Conservation (phyloP, 2,113 vertebrate genomes). For the Haliaeetus leucogaster region DNA sequence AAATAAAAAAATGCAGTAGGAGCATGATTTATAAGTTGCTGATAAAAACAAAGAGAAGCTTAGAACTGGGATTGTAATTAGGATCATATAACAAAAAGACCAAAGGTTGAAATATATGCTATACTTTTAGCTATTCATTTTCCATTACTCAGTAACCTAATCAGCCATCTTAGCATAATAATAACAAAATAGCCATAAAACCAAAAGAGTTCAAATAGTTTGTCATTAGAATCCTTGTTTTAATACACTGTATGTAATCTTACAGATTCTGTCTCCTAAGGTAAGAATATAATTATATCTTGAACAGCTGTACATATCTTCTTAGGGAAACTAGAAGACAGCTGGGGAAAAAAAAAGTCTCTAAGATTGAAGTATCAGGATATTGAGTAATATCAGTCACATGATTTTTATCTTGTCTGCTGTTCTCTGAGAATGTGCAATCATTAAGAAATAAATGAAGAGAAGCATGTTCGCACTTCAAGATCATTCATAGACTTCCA, state of each 20-base stretch:
- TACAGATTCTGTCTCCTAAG: not conserved
- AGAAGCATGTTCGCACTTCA: not conserved
- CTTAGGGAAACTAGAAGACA: not conserved
- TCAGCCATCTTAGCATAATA: accelerated
- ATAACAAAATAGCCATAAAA: not conserved
- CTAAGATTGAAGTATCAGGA: not conserved
- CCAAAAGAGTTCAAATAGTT: not conserved
- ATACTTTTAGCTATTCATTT: not conserved
- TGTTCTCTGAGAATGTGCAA: not conserved
- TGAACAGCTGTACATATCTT: not conserved
- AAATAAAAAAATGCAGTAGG: not conserved
- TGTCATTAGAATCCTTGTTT: not conserved
- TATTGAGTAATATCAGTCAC: not conserved
- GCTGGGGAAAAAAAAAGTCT: not conserved
- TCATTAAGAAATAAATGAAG: not conserved
- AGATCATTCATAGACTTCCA: not conserved
- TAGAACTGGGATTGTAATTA: not conserved
- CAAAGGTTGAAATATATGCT: not conserved
- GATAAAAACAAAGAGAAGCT: not conserved
- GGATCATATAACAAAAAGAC: not conserved
- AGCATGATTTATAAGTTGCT: not conserved
- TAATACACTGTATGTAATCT: not conserved
- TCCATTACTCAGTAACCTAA: not conserved
- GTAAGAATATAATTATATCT: not conserved
- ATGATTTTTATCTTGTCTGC: not conserved